Conservation (phyloP, 2,113 vertebrate species). For the Chitala chitala region DNA sequence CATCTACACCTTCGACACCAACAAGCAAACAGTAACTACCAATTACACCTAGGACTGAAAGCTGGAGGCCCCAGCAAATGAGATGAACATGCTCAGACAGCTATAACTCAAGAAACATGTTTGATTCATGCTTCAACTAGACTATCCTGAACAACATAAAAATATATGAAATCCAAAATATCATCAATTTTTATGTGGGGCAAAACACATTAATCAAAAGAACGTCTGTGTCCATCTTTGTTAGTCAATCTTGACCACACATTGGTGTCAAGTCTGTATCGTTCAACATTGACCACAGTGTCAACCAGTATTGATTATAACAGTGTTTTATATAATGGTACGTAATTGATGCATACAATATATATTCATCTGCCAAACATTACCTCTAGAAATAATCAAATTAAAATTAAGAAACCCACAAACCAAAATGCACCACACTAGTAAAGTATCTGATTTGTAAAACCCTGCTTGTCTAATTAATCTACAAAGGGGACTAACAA, state of each 20-base stretch:
- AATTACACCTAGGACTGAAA: not conserved
- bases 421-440: not conserved
- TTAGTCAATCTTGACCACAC: not conserved
- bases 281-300: not conserved
- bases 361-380: not conserved
- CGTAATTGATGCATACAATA: not conserved
- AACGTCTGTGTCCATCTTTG: not conserved
- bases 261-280: no score
- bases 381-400: not conserved
- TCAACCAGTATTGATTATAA: no score
- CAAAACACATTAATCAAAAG: not conserved
- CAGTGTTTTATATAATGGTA: not conserved
- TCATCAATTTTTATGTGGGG: no score
- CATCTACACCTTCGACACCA: no score
- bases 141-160: no score
- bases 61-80: not conserved
- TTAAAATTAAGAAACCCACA: not conserved
- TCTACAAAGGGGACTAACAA: not conserved
- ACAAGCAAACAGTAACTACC: not conserved
- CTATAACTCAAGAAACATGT: not conserved
- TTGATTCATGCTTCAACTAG: no score
- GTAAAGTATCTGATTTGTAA: constrained; percentile 7
- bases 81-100: not conserved
- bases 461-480: not conserved
- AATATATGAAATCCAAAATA: no score